phyloP scores from a whole-genome alignment of 2,888 invertebrate genomes.

The Anorthoa munda region DNA sequence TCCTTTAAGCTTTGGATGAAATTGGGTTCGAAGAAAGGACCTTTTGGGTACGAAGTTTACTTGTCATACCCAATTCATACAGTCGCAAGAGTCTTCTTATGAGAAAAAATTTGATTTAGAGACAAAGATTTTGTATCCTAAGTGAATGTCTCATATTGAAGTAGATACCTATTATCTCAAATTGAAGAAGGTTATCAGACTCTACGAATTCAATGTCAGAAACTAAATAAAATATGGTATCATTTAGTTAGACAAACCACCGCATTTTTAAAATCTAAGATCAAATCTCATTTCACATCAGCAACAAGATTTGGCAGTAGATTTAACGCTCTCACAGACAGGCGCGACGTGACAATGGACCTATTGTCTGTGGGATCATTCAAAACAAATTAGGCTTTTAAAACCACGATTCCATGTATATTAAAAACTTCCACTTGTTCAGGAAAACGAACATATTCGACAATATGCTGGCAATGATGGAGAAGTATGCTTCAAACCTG shows the following conservation, averaged over 20 bases:
- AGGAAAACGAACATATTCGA: constrained; percentile 97
- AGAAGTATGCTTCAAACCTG: constrained; percentile 96
- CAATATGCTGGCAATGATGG: constrained; percentile 97
- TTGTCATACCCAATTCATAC: neutral
- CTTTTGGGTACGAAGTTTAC: neutral
- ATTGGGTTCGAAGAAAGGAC: neutral
- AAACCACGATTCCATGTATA: neutral
- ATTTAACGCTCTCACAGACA: no score
- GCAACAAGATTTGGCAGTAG: no score
- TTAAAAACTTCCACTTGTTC: constrained; percentile 16
- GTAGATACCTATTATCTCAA: no score
- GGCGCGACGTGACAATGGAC: no score
- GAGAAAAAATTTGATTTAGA: neutral
- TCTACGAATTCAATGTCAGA: no score
- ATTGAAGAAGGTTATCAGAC: no score
- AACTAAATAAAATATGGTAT: no score
- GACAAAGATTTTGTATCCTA: neutral
- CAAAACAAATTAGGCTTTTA: no score
- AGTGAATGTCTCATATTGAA: neutral
- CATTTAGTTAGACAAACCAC: no score
- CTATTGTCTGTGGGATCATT: no score
- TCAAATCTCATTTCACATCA: no score
- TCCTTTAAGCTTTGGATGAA: neutral
- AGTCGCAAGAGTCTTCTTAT: neutral
- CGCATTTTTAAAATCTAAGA: no score